phyloP scores from a whole-genome alignment of 2,888 invertebrate genomes.

The Fissipunctia ypsillon region DNA sequence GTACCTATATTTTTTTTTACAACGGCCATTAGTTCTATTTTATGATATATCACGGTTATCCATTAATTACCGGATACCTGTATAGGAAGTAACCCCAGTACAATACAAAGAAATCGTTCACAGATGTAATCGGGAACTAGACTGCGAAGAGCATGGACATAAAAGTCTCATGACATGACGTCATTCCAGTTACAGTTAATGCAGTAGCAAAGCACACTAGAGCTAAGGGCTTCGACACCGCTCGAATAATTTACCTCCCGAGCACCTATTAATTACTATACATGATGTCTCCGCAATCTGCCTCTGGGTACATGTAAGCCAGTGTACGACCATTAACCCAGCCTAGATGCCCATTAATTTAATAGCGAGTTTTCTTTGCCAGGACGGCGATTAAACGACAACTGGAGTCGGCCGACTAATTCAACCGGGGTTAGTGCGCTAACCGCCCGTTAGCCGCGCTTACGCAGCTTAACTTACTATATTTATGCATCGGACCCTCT shows the following conservation, averaged over 20 bases:
- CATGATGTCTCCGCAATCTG: conserved; percentile 79
- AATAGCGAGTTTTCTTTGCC: conserved; percentile 84
- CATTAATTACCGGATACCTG: too few species aligned
- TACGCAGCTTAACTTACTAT: conserved; percentile 77
- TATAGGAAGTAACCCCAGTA: too few species aligned
- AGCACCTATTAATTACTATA: conserved; percentile 79
- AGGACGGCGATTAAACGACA: conserved; percentile 78
- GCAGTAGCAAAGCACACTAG: background rate
- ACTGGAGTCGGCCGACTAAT: conserved; percentile 76
- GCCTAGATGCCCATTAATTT: conserved; percentile 82
- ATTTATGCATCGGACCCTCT: conserved; percentile 74
- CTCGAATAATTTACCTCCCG: conserved; percentile 35
- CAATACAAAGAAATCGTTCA: background rate
- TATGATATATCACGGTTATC: too few species aligned
- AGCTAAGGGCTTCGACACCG: conserved; percentile 22
- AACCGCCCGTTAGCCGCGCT: conserved; percentile 67
- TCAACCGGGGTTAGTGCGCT: conserved; percentile 69
- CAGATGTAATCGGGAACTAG: background rate
- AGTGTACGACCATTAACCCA: conserved; percentile 63
- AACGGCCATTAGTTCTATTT: too few species aligned
- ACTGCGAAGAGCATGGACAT: too few species aligned
- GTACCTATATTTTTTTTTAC: too few species aligned
- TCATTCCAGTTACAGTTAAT: conserved; percentile 8
- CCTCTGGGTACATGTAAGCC: conserved; percentile 60
- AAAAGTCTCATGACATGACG: background rate